Conservation (phyloP, 2,113 vertebrate species). For the Haliaeetus leucogaster region DNA sequence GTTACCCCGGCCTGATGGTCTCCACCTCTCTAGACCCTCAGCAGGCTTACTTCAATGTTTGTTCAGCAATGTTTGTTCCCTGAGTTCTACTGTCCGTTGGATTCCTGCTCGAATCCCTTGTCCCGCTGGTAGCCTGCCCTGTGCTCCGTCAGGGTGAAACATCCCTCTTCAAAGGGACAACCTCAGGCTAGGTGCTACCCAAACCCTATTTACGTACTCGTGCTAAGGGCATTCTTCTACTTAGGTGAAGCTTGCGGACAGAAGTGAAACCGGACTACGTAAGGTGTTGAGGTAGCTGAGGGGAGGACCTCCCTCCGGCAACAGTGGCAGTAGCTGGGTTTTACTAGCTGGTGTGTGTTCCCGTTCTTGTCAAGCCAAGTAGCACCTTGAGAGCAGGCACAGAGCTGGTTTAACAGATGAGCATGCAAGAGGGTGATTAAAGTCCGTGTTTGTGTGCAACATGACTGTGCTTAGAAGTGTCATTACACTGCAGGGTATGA, state of each 20-base stretch:
- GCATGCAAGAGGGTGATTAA: neutral
- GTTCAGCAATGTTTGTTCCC: neutral
- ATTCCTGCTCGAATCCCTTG: neutral
- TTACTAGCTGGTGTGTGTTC: neutral
- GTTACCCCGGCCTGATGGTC: neutral
- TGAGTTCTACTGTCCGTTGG: neutral
- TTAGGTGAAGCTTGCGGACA: neutral
- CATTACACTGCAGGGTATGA: neutral
- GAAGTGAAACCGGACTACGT: neutral
- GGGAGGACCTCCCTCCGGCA: neutral
- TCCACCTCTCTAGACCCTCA: neutral
- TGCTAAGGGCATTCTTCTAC: neutral
- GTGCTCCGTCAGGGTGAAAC: neutral
- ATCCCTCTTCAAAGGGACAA: neutral
- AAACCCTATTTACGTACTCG: fast-evolving
- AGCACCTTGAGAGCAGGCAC: neutral
- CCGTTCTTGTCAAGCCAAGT: neutral
- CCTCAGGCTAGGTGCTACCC: neutral
- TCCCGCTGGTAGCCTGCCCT: neutral
- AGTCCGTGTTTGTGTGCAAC: neutral
- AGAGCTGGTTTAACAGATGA: neutral
- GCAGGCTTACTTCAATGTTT: neutral
- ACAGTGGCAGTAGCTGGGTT: neutral
- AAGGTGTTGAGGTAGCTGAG: neutral
- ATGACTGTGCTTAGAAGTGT: neutral